Evolutionary conservation across 1,140 invertebrate genomes (phyloP).

Genomic region (Cotesia typhae): DNA sequence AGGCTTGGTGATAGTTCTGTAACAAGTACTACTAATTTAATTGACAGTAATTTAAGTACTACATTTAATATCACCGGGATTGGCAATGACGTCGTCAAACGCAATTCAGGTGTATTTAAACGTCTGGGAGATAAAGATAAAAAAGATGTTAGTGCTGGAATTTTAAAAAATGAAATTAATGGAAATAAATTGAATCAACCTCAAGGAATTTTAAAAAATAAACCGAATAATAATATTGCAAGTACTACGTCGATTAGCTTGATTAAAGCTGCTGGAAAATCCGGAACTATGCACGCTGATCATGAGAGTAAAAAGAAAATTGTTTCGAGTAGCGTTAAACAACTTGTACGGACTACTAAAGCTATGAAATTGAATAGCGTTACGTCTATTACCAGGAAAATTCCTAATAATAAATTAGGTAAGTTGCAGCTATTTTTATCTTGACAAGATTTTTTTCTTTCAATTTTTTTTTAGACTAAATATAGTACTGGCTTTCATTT

Average conservation of each 20-base stretch:
- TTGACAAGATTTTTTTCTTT: constrained; percentile 8
- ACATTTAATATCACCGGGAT: constrained; percentile 62
- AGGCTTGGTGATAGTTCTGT: constrained; percentile 63
- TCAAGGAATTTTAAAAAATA: constrained; percentile 56
- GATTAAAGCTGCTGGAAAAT: constrained; percentile 36
- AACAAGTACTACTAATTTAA: constrained; percentile 59
- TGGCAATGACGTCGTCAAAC: constrained; percentile 55
- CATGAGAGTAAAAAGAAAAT: constrained; percentile 56
- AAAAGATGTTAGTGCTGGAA: constrained; percentile 44
- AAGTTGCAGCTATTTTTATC: constrained; percentile 28
- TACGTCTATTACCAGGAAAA: constrained; percentile 35
- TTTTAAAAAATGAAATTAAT: constrained; percentile 53
- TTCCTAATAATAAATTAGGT: constrained; percentile 56
- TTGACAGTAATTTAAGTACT: constrained; percentile 45
- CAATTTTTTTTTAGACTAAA: not conserved
- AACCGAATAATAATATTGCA: constrained; percentile 27
- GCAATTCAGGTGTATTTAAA: constrained; percentile 59
- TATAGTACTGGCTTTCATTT: constrained; percentile 4
- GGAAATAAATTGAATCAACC: constrained; percentile 17
- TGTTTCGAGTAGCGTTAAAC: constrained; percentile 46
- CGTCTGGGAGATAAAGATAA: constrained; percentile 61
- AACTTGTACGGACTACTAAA: constrained; percentile 50
- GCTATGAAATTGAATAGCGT: constrained; percentile 43
- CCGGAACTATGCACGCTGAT: constrained; percentile 63
- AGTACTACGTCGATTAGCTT: constrained; percentile 42